phyloP scores from a whole-genome alignment of 2,888 invertebrate species.

The Cremastinae sp. region DNA sequence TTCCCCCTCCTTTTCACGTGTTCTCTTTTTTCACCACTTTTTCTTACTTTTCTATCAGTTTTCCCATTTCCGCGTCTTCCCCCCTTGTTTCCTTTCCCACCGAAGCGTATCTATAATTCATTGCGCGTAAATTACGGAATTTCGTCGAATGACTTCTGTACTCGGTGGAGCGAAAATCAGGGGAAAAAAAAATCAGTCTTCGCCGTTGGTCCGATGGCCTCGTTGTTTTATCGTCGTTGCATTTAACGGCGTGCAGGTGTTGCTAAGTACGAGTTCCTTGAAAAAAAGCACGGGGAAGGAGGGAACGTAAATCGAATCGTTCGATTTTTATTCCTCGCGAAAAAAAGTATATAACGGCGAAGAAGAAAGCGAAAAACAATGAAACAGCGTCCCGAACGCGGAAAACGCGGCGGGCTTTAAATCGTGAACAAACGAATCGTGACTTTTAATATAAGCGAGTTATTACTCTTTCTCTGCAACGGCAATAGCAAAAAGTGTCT shows the following conservation, averaged over 20 bases:
- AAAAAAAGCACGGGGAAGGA: conserved; percentile 1
- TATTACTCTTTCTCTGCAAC: too few relatives aligned
- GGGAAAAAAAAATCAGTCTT: conserved; percentile 8
- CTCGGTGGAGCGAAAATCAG: conserved; percentile 8
- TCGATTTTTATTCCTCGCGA: conserved; percentile 5
- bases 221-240: conserved; percentile 32
- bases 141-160: conserved; percentile 19
- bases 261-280: conserved; percentile 15
- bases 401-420: too few relatives aligned
- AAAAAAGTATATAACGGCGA: too few relatives aligned
- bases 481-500: too few relatives aligned
- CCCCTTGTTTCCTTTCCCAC: not conserved
- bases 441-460: too few relatives aligned
- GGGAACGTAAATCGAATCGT: conserved; percentile 5
- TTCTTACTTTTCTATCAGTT: not conserved
- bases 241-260: conserved; percentile 34
- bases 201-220: not conserved
- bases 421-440: too few relatives aligned
- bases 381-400: too few relatives aligned
- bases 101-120: not conserved
- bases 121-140: not conserved
- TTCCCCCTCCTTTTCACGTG: too few relatives aligned
- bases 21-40: conserved; percentile 3
- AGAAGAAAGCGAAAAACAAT: not conserved
- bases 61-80: too few relatives aligned